Evolutionary conservation across 1,140 invertebrate species (phyloP), one percentile per base, ranked within the genome.

Genomic region (Drosophila santomea): DNA sequence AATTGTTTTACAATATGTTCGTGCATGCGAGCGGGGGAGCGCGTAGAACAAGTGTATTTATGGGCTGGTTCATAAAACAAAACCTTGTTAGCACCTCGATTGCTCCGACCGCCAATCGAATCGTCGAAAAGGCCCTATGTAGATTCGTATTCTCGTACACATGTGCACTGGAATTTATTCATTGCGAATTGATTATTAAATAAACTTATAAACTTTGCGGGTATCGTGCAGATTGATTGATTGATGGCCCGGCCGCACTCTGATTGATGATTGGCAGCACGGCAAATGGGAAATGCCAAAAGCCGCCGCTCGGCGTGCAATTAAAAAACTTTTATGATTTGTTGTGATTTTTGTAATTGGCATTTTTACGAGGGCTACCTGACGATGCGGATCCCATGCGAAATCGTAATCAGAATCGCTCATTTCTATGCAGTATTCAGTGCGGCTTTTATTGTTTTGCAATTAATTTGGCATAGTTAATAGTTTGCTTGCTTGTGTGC

Each of bases 1-100:
- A 89, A 89, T 89, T 89, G 84, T 89, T 89, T 89, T 89, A 89
- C 85, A 89, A 89, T 89, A 80, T 75, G 77, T 74, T 59, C 63
- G 68, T 50, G 55, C 54, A 66, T 57, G 55, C 41, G 43, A 55
- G 58, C 36, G 54, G 62, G 54, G 32, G 55, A 54, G 50, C 47
- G 56, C 63, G 57, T 61, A 51, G 74, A 79, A 61, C 78, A 64
- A 61, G 58, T 73, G 61, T 80, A 66, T 73, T 73, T 47, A 17
- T 44, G 23, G 23, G 55, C 38, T 11, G 23, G n/a, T 20, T 55
- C 45, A 67, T 67, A 67, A 67, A 45, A 45, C 11, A 67, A 59
- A 44, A 35, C 50, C 69, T 73, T 51, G 69, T 73, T 73, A 52
- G 47, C 69, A 72, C 47, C 67, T 59, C 38, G 67, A 72, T 74